Evolutionary conservation across 2,797 vertebrate species (phyloP).

Genomic region (Sebastes taczanowskii): DNA sequence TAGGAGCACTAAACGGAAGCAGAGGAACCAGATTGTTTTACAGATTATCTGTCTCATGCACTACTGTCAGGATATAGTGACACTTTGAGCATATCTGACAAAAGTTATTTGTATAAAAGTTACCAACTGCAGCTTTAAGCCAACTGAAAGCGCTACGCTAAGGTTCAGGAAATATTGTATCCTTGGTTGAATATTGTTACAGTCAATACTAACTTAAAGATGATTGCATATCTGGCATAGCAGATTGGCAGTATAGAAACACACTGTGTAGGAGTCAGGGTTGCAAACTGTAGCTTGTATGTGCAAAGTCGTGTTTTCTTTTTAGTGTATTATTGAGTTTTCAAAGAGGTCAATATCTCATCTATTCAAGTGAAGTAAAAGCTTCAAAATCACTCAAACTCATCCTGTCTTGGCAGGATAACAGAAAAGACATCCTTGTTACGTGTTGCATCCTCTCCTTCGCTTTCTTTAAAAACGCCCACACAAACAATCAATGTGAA

Average conservation of each 20-base stretch:
- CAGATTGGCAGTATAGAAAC: not conserved
- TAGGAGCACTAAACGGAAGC: not conserved
- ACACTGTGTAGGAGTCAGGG: not conserved
- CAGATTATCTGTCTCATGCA: not conserved
- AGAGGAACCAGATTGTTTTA: not conserved
- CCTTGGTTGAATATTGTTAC: not conserved
- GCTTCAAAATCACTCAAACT: not conserved
- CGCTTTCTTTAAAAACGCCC: conserved; percentile 7
- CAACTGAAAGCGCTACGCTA: not conserved
- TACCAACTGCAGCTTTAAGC: not conserved
- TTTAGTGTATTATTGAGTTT: not conserved
- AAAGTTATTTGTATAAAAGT: not conserved
- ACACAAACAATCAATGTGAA: conserved; percentile 45
- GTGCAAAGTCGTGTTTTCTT: not conserved
- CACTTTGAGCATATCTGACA: not conserved
- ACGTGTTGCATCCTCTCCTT: not conserved
- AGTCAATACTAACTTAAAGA: not conserved
- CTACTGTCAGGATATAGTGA: not conserved
- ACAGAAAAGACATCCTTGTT: not conserved
- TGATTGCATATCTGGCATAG: not conserved
- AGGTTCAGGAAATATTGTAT: not conserved
- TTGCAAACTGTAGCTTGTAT: not conserved
- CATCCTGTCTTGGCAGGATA: not conserved
- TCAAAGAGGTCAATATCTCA: not conserved
- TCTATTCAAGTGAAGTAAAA: not conserved